Evolutionary conservation across 2,113 vertebrate genomes (phyloP).

Genomic region (Charadrius vociferus): DNA sequence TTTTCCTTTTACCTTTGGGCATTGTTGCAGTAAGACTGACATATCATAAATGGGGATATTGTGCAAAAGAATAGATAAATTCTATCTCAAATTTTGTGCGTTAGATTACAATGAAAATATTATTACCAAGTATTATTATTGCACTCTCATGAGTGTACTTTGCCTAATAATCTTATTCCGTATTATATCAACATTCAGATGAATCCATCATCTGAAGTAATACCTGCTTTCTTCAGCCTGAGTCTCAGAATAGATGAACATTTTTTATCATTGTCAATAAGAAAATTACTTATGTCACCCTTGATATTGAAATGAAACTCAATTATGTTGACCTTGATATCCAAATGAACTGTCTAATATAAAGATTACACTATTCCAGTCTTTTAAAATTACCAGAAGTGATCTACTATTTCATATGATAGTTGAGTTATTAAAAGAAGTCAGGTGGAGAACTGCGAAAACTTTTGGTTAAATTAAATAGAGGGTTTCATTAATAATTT

Average conservation of each 20-base stretch:
- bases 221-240: background rate
- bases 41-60: background rate
- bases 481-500: slow-evolving; percentile 20
- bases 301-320: slow-evolving; percentile 7
- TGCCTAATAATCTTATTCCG: background rate
- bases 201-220: background rate
- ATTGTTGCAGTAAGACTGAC: background rate
- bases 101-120: background rate
- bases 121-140: background rate
- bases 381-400: background rate
- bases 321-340: slow-evolving; percentile 1
- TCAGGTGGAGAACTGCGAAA: slow-evolving; percentile 5
- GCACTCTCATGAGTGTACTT: background rate
- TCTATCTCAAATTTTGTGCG: background rate
- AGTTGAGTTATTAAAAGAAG: slow-evolving; percentile 10
- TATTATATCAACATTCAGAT: background rate
- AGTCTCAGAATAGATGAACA: background rate
- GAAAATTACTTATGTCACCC: background rate
- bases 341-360: slow-evolving; percentile 6
- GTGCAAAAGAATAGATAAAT: background rate
- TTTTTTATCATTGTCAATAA: slow-evolving; percentile 18
- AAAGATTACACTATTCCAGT: background rate
- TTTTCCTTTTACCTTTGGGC: background rate
- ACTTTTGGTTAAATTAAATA: slow-evolving; percentile 49
- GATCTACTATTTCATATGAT: background rate